A percentile compares a stretch with the other conserved stretches of the same genome.
These are phyloP conservation scores for Napeogenes inachia DNA, from an alignment of 2,888 invertebrate genomes.

Conservation along the genomic window DNA sequence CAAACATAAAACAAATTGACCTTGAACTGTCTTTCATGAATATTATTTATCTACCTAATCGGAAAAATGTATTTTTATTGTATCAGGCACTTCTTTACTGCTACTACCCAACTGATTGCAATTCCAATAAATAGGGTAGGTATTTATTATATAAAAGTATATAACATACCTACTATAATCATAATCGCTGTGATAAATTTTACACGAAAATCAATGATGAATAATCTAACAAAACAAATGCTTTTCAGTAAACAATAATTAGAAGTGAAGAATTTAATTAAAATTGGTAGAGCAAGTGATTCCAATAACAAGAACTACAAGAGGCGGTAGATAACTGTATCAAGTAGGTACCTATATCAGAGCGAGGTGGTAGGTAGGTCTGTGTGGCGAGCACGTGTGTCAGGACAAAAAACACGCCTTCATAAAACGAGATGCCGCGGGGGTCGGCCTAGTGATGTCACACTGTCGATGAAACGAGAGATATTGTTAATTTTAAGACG, in stretches of 20 bases:
- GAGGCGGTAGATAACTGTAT: slow-evolving; percentile 3
- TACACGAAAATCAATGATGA: no score
- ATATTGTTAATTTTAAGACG: no score
- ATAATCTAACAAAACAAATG: no score
- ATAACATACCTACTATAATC: no score
- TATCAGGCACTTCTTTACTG: no score
- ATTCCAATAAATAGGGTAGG: no score
- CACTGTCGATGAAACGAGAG: slow-evolving; percentile 22
- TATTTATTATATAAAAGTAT: no score
- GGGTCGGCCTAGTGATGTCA: slow-evolving; percentile 51
- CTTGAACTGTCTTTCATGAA: no score
- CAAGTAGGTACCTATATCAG: slow-evolving; percentile 5
- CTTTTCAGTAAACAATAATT: not conserved
- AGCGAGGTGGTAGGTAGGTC: slow-evolving; percentile 48
- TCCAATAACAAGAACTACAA: not conserved
- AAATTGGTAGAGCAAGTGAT: not conserved
- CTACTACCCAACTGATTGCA: no score
- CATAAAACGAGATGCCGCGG: slow-evolving; percentile 71
- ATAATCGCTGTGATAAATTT: no score
- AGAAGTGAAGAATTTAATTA: not conserved
- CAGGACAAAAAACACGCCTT: slow-evolving; percentile 72
- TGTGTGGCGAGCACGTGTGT: slow-evolving; percentile 68
- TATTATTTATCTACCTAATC: no score
- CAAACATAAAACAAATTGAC: not conserved
- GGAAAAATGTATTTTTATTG: no score